phyloP scores from a whole-genome alignment of 2,113 vertebrate species.

The Euleptes europaea region DNA sequence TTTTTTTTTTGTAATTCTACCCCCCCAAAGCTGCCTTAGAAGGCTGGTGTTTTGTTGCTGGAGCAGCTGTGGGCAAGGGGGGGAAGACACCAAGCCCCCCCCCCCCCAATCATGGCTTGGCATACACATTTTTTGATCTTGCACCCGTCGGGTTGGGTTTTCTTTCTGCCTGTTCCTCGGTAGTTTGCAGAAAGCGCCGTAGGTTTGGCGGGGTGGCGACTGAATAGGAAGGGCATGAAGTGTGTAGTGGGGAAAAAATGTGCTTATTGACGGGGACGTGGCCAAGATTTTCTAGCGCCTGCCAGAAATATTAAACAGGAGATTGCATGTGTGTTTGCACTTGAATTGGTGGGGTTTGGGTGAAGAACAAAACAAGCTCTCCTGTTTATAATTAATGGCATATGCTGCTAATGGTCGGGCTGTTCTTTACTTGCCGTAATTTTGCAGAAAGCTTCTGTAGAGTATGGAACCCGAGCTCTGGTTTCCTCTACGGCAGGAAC shows the following conservation, averaged over 20 bases:
- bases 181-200: not conserved
- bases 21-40: not conserved
- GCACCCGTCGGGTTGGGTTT: not conserved
- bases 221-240: not conserved
- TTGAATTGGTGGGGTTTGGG: not conserved
- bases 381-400: not conserved
- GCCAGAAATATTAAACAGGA: not conserved
- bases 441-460: not conserved
- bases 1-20: not conserved
- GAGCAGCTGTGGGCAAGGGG: not conserved
- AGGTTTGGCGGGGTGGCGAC: not conserved
- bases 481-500: not conserved
- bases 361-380: not conserved
- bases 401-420: not conserved
- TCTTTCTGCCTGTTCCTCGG: not conserved
- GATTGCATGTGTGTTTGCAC: not conserved
- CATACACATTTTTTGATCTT: not conserved
- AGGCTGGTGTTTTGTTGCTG: not conserved
- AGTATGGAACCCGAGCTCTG: not conserved
- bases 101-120: not conserved
- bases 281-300: not conserved
- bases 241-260: not conserved
- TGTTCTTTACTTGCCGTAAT: not conserved
- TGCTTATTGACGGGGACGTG: not conserved
- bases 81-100: not conserved